Conservation (phyloP, 2,113 vertebrate species). For the Patagioenas fasciata region DNA sequence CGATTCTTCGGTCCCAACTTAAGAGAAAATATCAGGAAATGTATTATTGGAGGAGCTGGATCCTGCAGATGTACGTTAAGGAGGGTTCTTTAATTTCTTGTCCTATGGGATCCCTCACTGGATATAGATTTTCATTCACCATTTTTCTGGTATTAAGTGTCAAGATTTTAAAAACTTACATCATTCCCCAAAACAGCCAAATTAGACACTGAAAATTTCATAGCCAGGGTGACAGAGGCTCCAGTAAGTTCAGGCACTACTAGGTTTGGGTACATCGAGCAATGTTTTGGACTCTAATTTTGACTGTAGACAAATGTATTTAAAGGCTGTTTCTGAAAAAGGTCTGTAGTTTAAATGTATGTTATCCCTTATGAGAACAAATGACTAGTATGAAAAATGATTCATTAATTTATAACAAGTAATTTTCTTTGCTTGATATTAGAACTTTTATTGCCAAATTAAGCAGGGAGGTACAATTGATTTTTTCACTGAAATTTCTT, state of each 20-base stretch:
- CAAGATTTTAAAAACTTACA: neutral
- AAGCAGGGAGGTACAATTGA: neutral
- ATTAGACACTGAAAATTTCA: neutral
- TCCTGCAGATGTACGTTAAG: accelerated
- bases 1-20: neutral
- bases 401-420: neutral
- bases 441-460: neutral
- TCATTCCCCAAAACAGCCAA: neutral
- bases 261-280: neutral
- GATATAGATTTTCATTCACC: neutral
- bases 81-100: neutral
- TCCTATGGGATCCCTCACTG: neutral
- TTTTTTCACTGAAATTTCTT: neutral
- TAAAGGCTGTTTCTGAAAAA: neutral
- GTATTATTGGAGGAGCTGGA: neutral
- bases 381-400: neutral
- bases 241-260: neutral
- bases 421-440: neutral
- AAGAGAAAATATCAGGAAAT: neutral
- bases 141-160: neutral
- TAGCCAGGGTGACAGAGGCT: neutral
- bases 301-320: neutral
- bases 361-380: neutral
- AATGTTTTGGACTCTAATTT: neutral
- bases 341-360: neutral